Evolutionary conservation across 2,113 vertebrate genomes (phyloP), one percentile per base, ranked within the genome.

Genomic region (Chlorodrepanis virens): DNA sequence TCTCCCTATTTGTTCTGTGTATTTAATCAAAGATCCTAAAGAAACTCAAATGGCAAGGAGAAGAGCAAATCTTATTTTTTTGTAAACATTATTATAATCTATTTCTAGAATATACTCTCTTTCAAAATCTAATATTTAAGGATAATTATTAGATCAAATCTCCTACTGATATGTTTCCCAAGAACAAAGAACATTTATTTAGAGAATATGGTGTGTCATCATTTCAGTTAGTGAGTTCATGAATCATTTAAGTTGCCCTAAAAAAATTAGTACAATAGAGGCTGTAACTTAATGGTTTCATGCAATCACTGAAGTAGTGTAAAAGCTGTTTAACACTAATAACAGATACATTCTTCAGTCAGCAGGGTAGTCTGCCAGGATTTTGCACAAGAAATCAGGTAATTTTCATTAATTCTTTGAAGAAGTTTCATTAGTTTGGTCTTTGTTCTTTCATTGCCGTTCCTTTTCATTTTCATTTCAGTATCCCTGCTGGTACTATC

Each of bases 261-360:
- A 88, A 94, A 94, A 91, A 94, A 56, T 83, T 59, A 94, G 91
- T 71, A 59, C 93, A 87, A 95, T 85, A 88, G 52, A 92, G 20
- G 25, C 88, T 90, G 64, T 86, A 90, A 92, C 82, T 93, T 94
- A 95, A 96, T 90, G 90, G 72, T 81, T 95, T 87, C 64, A 68
- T 89, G 69, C 64, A 95, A 88, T 94, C 72, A 92, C 60, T 80
- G 64, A 77, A 90, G 76, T 78, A 90, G 64, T 90, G 82, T 92
- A 94, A 95, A 95, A 96, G 69, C 88, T 90, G 90, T 94, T 95
- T 92, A 90, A 90, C 56, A 77, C 83, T 90, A 72, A 85, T 94
- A 94, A 90, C 68, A 78, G 93, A 93, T 72, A 83, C 16, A 80
- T 94, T 95, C 79, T 90, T 60, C 74, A 94, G 83, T 93, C 74